Evolutionary conservation across 2,797 vertebrate species (phyloP).

Genomic region (Miopithecus talapoin): DNA sequence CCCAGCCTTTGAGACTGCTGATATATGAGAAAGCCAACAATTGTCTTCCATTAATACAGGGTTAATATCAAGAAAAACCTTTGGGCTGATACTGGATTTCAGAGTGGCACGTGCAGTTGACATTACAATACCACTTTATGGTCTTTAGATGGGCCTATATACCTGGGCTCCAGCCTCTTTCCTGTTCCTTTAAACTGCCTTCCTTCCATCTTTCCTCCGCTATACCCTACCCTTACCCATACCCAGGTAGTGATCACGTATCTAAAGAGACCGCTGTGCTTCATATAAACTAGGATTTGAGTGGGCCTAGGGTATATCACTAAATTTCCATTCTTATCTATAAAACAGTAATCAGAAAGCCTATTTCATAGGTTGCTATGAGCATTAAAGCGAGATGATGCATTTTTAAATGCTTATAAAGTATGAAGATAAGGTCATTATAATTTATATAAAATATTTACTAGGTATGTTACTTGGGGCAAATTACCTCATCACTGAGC

Average conservation of each 20-base stretch:
- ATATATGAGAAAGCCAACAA: conserved; percentile 16
- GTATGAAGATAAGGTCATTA: conserved; percentile 35
- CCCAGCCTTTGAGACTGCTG: conserved; percentile 30
- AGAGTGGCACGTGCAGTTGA: conserved; percentile 5
- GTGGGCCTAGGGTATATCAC: background rate
- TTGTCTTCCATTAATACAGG: conserved; percentile 41
- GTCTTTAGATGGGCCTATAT: background rate
- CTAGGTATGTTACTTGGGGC: background rate
- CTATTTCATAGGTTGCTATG: background rate
- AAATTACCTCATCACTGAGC: conserved; percentile 46
- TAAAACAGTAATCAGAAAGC: conserved; percentile 30
- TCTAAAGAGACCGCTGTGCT: conserved; percentile 20
- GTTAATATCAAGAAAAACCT: conserved; percentile 50
- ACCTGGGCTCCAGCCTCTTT: conserved; percentile 38
- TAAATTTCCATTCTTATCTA: conserved; percentile 41
- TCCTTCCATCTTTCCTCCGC: background rate
- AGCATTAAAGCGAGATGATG: conserved; percentile 21
- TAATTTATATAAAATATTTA: conserved; percentile 54
- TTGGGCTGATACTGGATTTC: conserved; percentile 39
- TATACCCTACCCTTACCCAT: background rate
- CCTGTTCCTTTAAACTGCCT: conserved; percentile 8
- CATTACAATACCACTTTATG: background rate
- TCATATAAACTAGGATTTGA: conserved; percentile 32
- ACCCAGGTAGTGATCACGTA: conserved; percentile 7
- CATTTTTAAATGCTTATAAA: conserved; percentile 46